Percentiles rank a stretch among this genome's conserved stretches.
These are phyloP conservation scores for Julus scanicus DNA, from an alignment of 2,888 invertebrate genomes.

Conservation along the genomic window DNA sequence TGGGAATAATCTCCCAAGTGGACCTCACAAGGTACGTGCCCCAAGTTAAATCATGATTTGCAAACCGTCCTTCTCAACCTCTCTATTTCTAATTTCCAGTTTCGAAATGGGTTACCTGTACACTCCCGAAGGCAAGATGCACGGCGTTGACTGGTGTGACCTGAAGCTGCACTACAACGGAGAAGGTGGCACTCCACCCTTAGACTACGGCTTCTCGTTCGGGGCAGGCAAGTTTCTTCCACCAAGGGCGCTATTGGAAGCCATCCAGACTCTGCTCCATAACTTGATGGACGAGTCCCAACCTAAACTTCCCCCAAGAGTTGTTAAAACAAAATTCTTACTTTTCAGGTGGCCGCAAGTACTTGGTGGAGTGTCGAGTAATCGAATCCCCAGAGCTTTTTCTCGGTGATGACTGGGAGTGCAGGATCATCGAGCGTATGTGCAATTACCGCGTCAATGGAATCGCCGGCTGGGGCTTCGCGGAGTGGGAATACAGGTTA, in stretches of 20 bases:
- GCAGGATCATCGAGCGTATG: slow-evolving; percentile 73
- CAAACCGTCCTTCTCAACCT: not conserved
- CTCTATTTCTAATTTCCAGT: slow-evolving; percentile 64
- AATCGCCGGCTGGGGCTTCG: slow-evolving; percentile 73
- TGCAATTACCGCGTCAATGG: slow-evolving; percentile 73
- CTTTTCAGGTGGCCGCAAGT: slow-evolving; percentile 68
- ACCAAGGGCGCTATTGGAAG: too few species aligned
- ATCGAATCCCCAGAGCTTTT: slow-evolving; percentile 71
- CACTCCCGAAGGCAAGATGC: slow-evolving; percentile 69
- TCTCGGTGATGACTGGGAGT: slow-evolving; percentile 73
- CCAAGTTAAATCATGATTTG: not conserved
- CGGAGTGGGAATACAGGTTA: slow-evolving; percentile 73
- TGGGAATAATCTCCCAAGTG: slow-evolving; percentile 80
- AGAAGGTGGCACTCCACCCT: slow-evolving; percentile 72
- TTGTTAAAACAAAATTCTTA: not conserved
- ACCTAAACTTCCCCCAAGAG: too few species aligned
- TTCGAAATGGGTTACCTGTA: slow-evolving; percentile 76
- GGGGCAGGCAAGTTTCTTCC: slow-evolving; percentile 69
- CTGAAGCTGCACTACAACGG: slow-evolving; percentile 74
- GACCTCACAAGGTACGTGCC: not conserved
- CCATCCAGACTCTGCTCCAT: too few species aligned
- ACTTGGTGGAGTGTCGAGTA: slow-evolving; percentile 71
- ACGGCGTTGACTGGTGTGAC: slow-evolving; percentile 72
- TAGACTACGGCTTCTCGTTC: slow-evolving; percentile 74
- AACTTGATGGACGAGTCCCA: too few species aligned